Evolutionary conservation across 2,113 vertebrate species (phyloP).

Genomic region (Microcebus murinus): DNA sequence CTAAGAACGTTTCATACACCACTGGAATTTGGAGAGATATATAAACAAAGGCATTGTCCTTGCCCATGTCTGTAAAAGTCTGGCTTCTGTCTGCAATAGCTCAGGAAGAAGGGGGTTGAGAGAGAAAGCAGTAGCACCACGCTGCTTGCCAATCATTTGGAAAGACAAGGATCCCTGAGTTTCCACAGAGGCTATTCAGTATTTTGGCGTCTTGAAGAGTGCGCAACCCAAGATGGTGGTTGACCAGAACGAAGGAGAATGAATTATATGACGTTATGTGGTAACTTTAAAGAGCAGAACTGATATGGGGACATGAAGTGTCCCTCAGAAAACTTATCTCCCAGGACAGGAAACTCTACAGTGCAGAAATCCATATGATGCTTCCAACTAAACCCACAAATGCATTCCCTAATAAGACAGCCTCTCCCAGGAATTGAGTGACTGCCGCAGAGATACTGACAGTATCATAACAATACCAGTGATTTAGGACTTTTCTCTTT

Average conservation of each 20-base stretch:
- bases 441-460: background rate
- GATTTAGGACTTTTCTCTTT: background rate
- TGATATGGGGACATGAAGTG: background rate
- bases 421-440: background rate
- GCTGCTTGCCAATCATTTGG: background rate
- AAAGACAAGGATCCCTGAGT: background rate
- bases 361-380: background rate
- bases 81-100: background rate
- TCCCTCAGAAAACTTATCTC: background rate
- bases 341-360: background rate
- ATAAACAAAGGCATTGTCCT: background rate
- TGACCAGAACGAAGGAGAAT: background rate
- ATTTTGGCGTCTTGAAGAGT: background rate
- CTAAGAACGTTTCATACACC: background rate
- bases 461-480: background rate
- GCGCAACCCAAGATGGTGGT: background rate
- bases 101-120: background rate
- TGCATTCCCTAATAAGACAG: background rate
- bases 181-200: background rate
- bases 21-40: background rate
- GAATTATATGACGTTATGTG: background rate
- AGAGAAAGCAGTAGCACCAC: background rate
- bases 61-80: background rate
- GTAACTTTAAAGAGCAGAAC: background rate
- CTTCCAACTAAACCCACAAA: background rate